Conservation (phyloP, 2,797 vertebrate species). For the Poeciliopsis presidionis region DNA sequence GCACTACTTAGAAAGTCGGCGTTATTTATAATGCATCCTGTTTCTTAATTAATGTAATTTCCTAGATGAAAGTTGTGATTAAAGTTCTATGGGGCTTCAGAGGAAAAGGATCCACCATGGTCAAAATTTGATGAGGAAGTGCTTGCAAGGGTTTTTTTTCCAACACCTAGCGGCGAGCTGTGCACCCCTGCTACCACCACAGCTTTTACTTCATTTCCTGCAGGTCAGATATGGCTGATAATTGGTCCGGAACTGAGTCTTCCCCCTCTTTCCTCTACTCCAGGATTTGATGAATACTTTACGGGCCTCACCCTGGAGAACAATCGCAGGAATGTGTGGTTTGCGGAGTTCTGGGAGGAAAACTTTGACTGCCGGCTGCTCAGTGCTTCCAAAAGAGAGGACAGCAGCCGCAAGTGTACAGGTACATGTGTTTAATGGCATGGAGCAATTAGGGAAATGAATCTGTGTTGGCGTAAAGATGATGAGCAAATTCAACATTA, state of each 20-base stretch:
- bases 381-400: slow-evolving; percentile 91
- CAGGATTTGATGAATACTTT: slow-evolving; percentile 94
- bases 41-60: slow-evolving; percentile 78
- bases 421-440: slow-evolving; percentile 72
- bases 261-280: slow-evolving; percentile 47
- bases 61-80: slow-evolving; percentile 75
- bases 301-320: slow-evolving; percentile 91
- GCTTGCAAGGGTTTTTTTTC: slow-evolving; percentile 42
- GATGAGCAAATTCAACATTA: slow-evolving; percentile 26
- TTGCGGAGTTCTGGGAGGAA: slow-evolving; percentile 96
- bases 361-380: slow-evolving; percentile 95
- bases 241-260: slow-evolving; percentile 66
- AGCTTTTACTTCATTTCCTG: slow-evolving; percentile 59
- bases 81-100: slow-evolving; percentile 61
- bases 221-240: slow-evolving; percentile 59
- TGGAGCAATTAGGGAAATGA: slow-evolving; percentile 7
- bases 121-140: slow-evolving; percentile 71
- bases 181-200: slow-evolving; percentile 5
- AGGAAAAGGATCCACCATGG: slow-evolving; percentile 67
- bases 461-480: slow-evolving; percentile 32
- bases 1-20: slow-evolving; percentile 45
- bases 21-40: slow-evolving; percentile 74
- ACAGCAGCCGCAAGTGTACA: slow-evolving; percentile 92
- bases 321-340: slow-evolving; percentile 95
- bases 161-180: slow-evolving; percentile 46